Base-by-base conservation (phyloP, 2,797 vertebrate species). In the Sebastes diploproa region DNA sequence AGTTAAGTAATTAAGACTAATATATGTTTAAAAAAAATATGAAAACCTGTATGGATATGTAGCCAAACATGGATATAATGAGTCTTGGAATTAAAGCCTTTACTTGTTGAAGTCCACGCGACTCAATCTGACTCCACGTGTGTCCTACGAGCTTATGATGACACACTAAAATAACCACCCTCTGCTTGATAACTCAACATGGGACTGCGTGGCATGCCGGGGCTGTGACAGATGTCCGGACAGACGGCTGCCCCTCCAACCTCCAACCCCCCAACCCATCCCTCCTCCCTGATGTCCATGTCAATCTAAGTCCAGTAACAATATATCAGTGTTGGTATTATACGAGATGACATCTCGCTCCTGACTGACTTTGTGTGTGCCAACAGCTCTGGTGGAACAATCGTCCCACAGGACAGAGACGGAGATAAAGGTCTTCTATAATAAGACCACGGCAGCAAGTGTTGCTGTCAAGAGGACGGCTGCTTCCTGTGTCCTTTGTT, bases 391-490 rank as follows among this genome's bases (percentile, higher is more conserved):
- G n/a, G 32, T 72, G 80, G 85, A 81, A 79, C 69, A 77, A 79
- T 70, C n/a, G 46, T 72, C 78, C 80, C 78, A 20, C 36, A 25
- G 72, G 77, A 79, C 55, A 2, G 63, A 56, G 25, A 12, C 52
- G 2, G 13, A 78, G 70, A 80, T 78, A 76, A 86, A 86, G 73
- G 70, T 80, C 78, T 76, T 75, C 85, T 90, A 87, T 71, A 82
- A 82, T 80, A 82, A 88, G 84, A 85, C 72, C 1, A 14, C 78
- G 6, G 22, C 46, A 27, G 34, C 32, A 18, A 38, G 67, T 29
- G 65, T 11, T 7, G 36, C 64, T 36, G 30, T 81, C 12, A 14
- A 4, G 58, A 29, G 81, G 63, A 70, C 52, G 60, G 5, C 54
- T 34, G 64, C 59, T 61, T 75, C 42, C 76, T 67, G 67, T 68